Percentiles rank a stretch among this genome's conserved stretches.
Conservation (phyloP, 2,113 vertebrate species). For the Rostratula benghalensis region DNA sequence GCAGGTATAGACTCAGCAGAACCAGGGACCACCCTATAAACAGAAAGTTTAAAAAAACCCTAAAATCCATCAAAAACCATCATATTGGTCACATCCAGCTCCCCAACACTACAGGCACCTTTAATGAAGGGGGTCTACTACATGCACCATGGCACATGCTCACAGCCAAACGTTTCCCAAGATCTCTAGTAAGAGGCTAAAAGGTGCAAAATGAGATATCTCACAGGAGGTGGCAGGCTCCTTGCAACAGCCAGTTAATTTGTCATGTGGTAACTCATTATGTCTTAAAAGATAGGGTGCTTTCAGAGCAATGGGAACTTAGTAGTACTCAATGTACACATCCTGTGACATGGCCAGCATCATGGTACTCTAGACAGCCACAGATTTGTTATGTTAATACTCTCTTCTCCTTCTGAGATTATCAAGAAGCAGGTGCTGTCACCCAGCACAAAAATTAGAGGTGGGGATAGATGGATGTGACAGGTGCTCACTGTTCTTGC, state of each 20-base stretch:
- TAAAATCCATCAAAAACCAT: background rate
- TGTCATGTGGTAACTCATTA: slow-evolving; percentile 9
- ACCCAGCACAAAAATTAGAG: background rate
- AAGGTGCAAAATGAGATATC: background rate
- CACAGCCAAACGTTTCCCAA: background rate
- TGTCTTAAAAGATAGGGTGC: background rate
- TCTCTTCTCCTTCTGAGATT: background rate
- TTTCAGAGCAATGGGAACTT: background rate
- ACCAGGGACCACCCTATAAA: background rate
- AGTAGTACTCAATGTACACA: background rate
- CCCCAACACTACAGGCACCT: background rate
- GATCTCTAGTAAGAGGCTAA: background rate
- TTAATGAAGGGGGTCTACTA: background rate
- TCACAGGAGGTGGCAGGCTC: background rate
- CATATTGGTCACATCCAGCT: background rate
- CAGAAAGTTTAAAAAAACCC: background rate
- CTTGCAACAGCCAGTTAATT: background rate
- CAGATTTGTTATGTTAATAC: slow-evolving; percentile 36
- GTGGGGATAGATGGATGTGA: background rate
- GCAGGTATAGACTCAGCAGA: background rate
- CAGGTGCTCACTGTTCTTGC: background rate
- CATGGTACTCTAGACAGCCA: background rate
- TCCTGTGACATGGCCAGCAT: background rate
- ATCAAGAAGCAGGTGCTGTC: slow-evolving; percentile 34
- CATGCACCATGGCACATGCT: accelerated